Evolutionary conservation across 2,113 vertebrate species (phyloP).

Genomic region (Sylvietta virens): DNA sequence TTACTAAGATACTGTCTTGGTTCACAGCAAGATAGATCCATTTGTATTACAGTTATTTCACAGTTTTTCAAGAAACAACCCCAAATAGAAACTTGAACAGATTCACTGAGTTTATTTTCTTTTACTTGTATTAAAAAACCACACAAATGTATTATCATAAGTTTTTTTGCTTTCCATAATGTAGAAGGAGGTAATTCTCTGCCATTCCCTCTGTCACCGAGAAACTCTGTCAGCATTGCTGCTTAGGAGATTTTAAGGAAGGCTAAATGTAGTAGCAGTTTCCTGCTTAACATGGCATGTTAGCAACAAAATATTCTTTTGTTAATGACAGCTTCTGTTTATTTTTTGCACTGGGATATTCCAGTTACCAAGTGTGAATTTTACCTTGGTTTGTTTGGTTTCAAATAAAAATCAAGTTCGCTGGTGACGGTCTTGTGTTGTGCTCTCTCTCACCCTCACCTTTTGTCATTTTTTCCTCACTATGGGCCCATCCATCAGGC

Average conservation of each 20-base stretch:
- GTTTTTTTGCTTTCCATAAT: neutral
- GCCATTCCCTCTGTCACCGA: neutral
- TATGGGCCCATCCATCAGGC: neutral
- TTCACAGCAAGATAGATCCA: neutral
- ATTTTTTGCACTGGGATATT: conserved; percentile 29
- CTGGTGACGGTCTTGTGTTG: neutral
- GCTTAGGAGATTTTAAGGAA: neutral
- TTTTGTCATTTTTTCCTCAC: neutral
- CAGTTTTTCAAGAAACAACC: neutral
- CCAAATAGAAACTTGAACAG: neutral
- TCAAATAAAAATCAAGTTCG: neutral
- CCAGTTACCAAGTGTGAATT: conserved; percentile 6
- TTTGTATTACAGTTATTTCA: neutral
- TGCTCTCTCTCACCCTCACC: neutral
- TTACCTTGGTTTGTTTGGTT: neutral
- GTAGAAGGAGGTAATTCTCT: neutral
- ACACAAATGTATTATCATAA: neutral
- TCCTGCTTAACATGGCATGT: neutral
- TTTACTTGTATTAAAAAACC: neutral
- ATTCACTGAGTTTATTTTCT: neutral
- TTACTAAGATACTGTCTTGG: neutral
- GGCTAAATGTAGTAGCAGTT: conserved; percentile 23
- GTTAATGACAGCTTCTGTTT: conserved; percentile 45
- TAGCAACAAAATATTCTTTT: conserved; percentile 22
- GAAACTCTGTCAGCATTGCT: neutral